Conservation (phyloP, 2,888 invertebrate species). For the Lomographa bimaculata region DNA sequence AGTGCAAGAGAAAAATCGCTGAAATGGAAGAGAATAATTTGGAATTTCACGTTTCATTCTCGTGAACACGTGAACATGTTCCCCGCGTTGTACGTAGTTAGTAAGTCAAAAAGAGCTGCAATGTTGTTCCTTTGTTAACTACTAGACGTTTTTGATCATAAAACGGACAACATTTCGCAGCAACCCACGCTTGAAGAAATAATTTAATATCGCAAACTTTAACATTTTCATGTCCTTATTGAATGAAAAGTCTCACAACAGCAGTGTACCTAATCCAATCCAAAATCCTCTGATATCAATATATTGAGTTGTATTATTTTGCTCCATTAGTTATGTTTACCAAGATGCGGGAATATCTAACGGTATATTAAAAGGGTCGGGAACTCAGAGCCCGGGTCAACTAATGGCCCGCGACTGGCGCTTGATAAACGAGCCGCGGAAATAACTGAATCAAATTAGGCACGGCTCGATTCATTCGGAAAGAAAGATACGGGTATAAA, state of each 20-base stretch:
- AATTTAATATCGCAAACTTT: too few relatives aligned
- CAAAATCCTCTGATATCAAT: constrained; percentile 4
- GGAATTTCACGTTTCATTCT: constrained; percentile 9
- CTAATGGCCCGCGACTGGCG: constrained; percentile 29
- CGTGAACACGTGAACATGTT: constrained; percentile 3
- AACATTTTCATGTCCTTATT: too few relatives aligned
- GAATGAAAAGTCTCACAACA: too few relatives aligned
- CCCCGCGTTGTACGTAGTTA: too few relatives aligned
- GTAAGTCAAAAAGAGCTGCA: too few relatives aligned
- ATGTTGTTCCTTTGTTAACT: too few relatives aligned
- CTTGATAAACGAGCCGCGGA: constrained; percentile 43
- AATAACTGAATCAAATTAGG: constrained; percentile 23
- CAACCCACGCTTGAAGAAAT: too few relatives aligned
- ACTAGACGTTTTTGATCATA: too few relatives aligned
- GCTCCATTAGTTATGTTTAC: constrained; percentile 19
- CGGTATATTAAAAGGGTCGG: constrained; percentile 20
- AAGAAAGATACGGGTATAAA: constrained; percentile 7
- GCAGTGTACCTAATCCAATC: constrained; percentile 1
- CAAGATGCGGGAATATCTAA: constrained; percentile 13
- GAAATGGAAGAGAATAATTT: constrained; percentile 1
- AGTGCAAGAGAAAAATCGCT: neutral
- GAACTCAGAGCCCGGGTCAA: constrained; percentile 25
- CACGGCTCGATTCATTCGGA: constrained; percentile 10
- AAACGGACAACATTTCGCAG: too few relatives aligned
- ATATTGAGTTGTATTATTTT: constrained; percentile 13